Evolutionary conservation across 2,797 vertebrate species (phyloP), one percentile per base, ranked within the genome.

Genomic region (Crocidura indochinensis): DNA sequence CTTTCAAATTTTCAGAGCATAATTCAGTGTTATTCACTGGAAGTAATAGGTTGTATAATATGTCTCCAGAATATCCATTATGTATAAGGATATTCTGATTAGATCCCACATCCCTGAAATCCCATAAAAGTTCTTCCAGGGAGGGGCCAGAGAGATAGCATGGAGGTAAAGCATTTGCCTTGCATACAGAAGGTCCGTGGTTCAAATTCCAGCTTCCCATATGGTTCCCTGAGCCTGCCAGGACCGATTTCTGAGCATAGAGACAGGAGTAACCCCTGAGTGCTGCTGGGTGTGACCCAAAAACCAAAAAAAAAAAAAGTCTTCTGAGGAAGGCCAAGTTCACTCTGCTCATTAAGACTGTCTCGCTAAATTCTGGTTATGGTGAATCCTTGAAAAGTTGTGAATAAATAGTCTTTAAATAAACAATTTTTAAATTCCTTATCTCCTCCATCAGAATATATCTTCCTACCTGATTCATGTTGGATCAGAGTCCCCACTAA

Each of bases 391-490:
- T 17, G 64, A 68, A 26, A 53, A 38, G 20, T 24, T 69, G 10
- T 12, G 72, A 79, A 29, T 60, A 26, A 44, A 64, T 53, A 78
- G 56, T 83, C 77, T 53, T 10, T n/a, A 75, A 82, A 82, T 87
- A 83, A 56, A 74, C 19, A 19, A 10, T 0, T 81, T 44, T 64
- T 31, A 22, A 65, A 8, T 71, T 20, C 31, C 20, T 89, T 24
- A 44, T 17, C 19, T 60, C 56, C 56, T 69, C 62, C 31, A 44
- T 26, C 72, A 84, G 29, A 22, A 1, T 47, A 47, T 88, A 29
- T 44, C 31, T 81, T 68, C 20, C 84, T 15, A 20, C 86, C 29
- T 84, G 65, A 78, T 24, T 84, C 67, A 12, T 38, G 4, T 86
- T 74, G n/a, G 11, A 56, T 49, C 38, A 86, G 67, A 82, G 22